phyloP scores from a whole-genome alignment of 2,888 invertebrate species.

The Xylophagus ater region DNA sequence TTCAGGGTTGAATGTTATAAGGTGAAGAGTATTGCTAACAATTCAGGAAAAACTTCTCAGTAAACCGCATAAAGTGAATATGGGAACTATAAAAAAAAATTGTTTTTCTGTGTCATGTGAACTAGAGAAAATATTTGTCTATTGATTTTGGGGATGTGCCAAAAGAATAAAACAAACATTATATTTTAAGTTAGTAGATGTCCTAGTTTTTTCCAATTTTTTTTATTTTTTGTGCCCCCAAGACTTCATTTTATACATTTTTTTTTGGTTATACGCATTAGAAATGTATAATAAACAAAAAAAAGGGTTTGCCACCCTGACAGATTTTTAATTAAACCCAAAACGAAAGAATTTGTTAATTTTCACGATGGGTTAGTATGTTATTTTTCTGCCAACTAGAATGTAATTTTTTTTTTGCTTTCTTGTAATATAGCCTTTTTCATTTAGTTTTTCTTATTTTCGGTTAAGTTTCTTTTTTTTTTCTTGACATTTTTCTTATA shows the following conservation, averaged over 20 bases:
- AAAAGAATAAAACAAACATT: too few relatives aligned
- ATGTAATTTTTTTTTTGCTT: too few relatives aligned
- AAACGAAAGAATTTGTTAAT: slow-evolving; percentile 4
- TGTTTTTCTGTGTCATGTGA: slow-evolving; percentile 7
- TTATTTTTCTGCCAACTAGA: too few relatives aligned
- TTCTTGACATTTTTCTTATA: not conserved
- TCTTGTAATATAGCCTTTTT: too few relatives aligned
- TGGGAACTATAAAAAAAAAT: not conserved
- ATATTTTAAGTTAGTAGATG: too few relatives aligned
- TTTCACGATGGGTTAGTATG: too few relatives aligned
- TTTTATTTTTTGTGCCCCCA: slow-evolving; percentile 2
- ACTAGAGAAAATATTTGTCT: slow-evolving; percentile 7
- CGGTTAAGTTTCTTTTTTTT: too few relatives aligned
- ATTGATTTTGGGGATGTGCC: slow-evolving; percentile 8
- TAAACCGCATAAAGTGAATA: not conserved
- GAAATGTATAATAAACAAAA: not conserved
- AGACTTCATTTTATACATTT: slow-evolving; percentile 1
- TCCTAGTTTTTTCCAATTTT: not conserved
- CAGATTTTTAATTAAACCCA: slow-evolving; percentile 10
- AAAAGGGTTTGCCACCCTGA: slow-evolving; percentile 1
- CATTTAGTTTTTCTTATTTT: too few relatives aligned
- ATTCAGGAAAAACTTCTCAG: not conserved
- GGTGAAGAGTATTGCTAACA: not conserved
- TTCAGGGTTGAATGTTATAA: not conserved
- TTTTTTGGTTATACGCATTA: not conserved